Percentiles rank a stretch among this genome's conserved stretches.
phyloP scores from a whole-genome alignment of 2,888 invertebrate species.

The Lasioglossum vierecki region DNA sequence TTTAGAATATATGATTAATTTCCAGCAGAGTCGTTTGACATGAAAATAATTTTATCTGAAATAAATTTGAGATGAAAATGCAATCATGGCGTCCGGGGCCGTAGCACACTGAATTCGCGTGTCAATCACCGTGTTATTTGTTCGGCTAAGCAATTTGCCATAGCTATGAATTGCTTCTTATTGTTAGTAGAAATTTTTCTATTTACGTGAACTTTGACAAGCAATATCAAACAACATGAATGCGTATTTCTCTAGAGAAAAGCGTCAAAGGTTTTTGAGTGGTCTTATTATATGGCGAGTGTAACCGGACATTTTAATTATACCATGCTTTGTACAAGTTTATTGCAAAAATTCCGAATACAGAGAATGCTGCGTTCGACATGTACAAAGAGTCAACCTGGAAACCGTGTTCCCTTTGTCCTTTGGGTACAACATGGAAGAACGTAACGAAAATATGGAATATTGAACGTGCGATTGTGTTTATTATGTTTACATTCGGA shows the following conservation, averaged over 20 bases:
- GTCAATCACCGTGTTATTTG: neutral
- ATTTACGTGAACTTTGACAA: neutral
- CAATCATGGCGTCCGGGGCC: neutral
- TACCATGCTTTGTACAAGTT: neutral
- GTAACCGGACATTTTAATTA: conserved; percentile 7
- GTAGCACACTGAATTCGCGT: neutral
- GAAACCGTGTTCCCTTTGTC: conserved; percentile 10
- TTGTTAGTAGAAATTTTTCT: neutral
- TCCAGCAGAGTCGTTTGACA: neutral
- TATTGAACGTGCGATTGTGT: neutral
- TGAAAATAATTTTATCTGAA: neutral
- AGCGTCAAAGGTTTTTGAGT: neutral
- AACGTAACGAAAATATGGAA: conserved; percentile 7
- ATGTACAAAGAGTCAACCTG: conserved; percentile 2
- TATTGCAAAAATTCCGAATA: neutral
- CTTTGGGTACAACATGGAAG: neutral
- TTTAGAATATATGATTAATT: neutral
- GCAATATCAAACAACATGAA: conserved; percentile 1
- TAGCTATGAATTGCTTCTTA: neutral
- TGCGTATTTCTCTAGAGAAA: neutral
- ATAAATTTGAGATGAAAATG: neutral
- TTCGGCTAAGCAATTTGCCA: neutral
- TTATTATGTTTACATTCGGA: conserved; percentile 2
- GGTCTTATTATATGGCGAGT: neutral
- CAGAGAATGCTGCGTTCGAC: conserved; percentile 1